These are phyloP conservation scores for Diorhabda sublineata DNA, from an alignment of 1,140 invertebrate genomes.

Conservation along the genomic window DNA sequence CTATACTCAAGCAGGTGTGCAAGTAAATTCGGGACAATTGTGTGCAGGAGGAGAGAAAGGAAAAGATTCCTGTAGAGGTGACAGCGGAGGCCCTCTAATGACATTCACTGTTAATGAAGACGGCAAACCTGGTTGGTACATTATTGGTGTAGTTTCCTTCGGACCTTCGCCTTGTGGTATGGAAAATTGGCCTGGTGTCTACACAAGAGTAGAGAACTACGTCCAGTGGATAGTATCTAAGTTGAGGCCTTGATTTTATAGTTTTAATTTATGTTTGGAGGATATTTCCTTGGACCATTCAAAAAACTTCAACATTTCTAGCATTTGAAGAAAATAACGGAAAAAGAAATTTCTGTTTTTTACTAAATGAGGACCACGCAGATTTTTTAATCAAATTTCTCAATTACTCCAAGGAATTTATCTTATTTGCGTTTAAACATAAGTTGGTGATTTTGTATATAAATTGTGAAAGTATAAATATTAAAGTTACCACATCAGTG, in stretches of 20 bases:
- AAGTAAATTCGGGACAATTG: constrained; percentile 46
- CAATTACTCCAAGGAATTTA: no score
- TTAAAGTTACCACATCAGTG: no score
- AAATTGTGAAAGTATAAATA: no score
- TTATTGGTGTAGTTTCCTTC: constrained; percentile 67
- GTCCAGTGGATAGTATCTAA: constrained; percentile 62
- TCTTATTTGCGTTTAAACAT: no score
- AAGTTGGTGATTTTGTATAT: no score
- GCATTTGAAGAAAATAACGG: no score
- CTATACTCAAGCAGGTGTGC: constrained; percentile 24
- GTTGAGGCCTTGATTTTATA: constrained; percentile 29
- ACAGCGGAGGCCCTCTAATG: constrained; percentile 76
- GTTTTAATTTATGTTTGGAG: no score
- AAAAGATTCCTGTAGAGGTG: constrained; percentile 66
- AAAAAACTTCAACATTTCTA: no score
- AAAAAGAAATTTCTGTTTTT: no score
- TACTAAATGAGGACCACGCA: no score
- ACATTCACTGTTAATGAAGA: constrained; percentile 14
- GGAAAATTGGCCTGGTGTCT: constrained; percentile 68
- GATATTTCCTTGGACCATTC: no score
- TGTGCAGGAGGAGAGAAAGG: constrained; percentile 62
- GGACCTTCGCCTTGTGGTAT: constrained; percentile 69
- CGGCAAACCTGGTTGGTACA: constrained; percentile 47
- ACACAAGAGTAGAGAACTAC: constrained; percentile 66
- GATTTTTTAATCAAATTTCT: no score